Evolutionary conservation across 1,140 invertebrate species (phyloP).

Genomic region (Drosophila novamexicana): DNA sequence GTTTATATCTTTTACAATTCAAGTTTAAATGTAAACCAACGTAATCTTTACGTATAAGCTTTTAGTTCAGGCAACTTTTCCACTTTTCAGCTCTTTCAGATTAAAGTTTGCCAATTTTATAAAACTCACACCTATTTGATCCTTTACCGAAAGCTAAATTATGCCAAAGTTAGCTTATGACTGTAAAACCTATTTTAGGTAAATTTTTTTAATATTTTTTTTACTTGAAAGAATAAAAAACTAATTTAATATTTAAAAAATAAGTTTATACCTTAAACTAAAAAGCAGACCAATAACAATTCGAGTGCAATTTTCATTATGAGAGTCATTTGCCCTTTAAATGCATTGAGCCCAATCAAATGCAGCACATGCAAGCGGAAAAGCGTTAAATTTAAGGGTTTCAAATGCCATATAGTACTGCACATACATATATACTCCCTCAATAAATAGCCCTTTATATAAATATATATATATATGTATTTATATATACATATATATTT

Average conservation of each 20-base stretch:
- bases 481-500: slow-evolving; percentile 16
- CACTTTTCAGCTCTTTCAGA: too few species aligned
- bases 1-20: too few species aligned
- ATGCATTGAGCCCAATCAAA: slow-evolving; percentile 35
- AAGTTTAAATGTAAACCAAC: too few species aligned
- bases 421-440: slow-evolving; percentile 1
- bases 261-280: not conserved
- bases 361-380: slow-evolving; percentile 43
- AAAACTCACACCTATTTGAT: too few species aligned
- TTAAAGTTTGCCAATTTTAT: too few species aligned
- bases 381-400: slow-evolving; percentile 52
- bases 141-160: too few species aligned
- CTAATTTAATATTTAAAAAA: not conserved
- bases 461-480: not conserved
- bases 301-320: slow-evolving; percentile 36
- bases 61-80: too few species aligned
- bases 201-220: too few species aligned
- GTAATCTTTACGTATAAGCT: too few species aligned
- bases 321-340: slow-evolving; percentile 39
- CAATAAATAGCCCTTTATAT: slow-evolving; percentile 16
- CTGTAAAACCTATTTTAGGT: too few species aligned
- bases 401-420: slow-evolving; percentile 14
- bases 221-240: too few species aligned
- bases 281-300: slow-evolving; percentile 32
- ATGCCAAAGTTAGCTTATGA: too few species aligned